These are phyloP conservation scores for Nomada goodeniana DNA, from an alignment of 2,888 invertebrate genomes.

Conservation along the genomic window DNA sequence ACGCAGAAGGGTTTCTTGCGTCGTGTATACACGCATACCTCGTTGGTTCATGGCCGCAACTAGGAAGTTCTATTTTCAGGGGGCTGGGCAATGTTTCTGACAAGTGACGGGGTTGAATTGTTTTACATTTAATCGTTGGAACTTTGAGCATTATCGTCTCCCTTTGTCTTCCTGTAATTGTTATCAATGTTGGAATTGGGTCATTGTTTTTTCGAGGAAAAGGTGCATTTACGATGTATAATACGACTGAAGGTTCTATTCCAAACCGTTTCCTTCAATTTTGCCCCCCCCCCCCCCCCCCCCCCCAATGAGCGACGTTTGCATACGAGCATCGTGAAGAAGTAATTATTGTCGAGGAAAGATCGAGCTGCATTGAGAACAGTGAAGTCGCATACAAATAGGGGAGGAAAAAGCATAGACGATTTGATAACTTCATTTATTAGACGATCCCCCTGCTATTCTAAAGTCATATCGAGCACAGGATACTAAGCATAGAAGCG, in stretches of 20 bases:
- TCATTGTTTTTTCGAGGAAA: too few relatives aligned
- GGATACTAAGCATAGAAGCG: neutral
- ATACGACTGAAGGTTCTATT: too few relatives aligned
- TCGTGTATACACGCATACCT: neutral
- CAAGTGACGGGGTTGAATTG: too few relatives aligned
- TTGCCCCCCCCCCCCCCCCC: too few relatives aligned
- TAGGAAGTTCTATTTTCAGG: neutral
- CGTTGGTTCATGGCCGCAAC: neutral
- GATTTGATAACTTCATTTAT: neutral
- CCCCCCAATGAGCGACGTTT: too few relatives aligned
- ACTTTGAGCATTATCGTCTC: too few relatives aligned
- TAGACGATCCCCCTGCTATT: neutral
- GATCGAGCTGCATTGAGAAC: neutral
- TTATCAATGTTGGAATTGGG: too few relatives aligned
- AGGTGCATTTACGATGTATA: too few relatives aligned
- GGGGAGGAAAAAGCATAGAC: neutral
- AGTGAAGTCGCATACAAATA: neutral
- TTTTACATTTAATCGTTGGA: too few relatives aligned
- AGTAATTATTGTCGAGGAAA: neutral
- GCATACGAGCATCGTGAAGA: too few relatives aligned
- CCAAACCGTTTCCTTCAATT: too few relatives aligned
- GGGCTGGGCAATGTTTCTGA: neutral
- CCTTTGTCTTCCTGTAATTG: too few relatives aligned
- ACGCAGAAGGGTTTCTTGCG: neutral
- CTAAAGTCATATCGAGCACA: neutral